phyloP scores from a whole-genome alignment of 1,140 invertebrate species.

The Batillaria attramentaria region DNA sequence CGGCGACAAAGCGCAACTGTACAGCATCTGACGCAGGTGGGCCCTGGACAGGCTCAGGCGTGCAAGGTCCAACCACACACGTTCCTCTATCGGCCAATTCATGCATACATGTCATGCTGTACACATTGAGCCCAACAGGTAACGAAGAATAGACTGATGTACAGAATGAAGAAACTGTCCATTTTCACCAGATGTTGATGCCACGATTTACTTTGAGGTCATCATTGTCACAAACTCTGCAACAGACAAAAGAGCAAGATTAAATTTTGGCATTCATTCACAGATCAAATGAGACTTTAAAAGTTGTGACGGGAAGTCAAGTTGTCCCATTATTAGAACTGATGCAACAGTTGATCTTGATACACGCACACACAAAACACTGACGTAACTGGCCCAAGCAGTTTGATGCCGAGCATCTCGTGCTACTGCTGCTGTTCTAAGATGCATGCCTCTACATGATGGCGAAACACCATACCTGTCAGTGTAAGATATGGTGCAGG shows the following conservation, averaged over 20 bases:
- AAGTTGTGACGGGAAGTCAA: too few relatives aligned
- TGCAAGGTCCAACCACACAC: conserved; percentile 21
- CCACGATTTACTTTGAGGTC: conserved; percentile 91
- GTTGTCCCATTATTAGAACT: too few relatives aligned
- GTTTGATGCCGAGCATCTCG: too few relatives aligned
- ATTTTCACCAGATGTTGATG: conserved; percentile 26
- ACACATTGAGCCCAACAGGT: conserved; percentile 35
- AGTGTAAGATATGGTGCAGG: too few relatives aligned
- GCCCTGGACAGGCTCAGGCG: conserved; percentile 15
- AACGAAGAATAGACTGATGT: conserved; percentile 35
- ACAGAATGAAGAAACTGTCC: conserved; percentile 36
- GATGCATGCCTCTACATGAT: too few relatives aligned
- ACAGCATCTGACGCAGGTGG: conserved; percentile 26
- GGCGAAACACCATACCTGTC: too few relatives aligned
- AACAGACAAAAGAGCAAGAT: conserved; percentile 74
- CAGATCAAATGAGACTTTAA: too few relatives aligned
- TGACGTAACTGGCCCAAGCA: too few relatives aligned
- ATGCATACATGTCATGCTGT: conserved; percentile 32
- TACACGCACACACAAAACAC: too few relatives aligned
- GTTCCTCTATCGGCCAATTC: conserved; percentile 9
- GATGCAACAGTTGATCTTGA: too few relatives aligned
- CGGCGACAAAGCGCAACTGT: conserved; percentile 11
- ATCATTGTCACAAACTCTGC: conserved; percentile 99
- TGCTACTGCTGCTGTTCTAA: too few relatives aligned
- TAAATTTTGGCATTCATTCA: too few relatives aligned